Evolutionary conservation across 64 coral and sea anemone genomes (phyloP).

Genomic region (Trachythela sp.): DNA sequence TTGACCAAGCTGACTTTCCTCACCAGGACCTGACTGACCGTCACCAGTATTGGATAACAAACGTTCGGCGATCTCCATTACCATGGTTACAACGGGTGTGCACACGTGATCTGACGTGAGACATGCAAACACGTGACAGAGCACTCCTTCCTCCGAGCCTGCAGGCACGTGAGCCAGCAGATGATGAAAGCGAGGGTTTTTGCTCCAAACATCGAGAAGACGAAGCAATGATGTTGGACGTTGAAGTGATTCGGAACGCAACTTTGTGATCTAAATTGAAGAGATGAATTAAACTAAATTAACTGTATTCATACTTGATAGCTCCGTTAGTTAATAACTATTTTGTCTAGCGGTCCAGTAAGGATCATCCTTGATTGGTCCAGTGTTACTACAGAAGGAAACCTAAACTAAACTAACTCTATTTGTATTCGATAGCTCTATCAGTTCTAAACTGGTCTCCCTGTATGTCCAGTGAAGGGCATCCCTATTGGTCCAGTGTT

Average conservation of each 20-base stretch:
- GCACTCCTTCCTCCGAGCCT: slow-evolving; percentile 48
- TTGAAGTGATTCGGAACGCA: slow-evolving; percentile 66
- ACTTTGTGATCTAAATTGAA: slow-evolving; percentile 62
- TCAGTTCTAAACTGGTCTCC: no score
- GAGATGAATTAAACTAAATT: background rate
- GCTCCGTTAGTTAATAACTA: no score
- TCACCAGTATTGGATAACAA: slow-evolving; percentile 28
- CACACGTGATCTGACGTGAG: slow-evolving; percentile 52
- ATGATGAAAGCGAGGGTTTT: slow-evolving; percentile 58
- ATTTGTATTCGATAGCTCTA: no score
- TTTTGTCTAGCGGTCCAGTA: no score
- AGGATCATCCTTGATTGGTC: no score
- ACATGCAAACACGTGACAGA: slow-evolving; percentile 64
- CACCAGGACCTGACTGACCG: background rate
- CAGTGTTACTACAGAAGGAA: no score
- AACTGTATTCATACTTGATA: no score
- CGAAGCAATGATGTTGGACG: slow-evolving; percentile 75
- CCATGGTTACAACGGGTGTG: slow-evolving; percentile 64
- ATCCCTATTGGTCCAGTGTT: no score
- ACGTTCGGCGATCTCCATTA: slow-evolving; percentile 92
- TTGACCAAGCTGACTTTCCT: slow-evolving; percentile 30
- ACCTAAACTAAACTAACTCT: no score
- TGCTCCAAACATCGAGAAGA: slow-evolving; percentile 64
- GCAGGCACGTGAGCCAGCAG: slow-evolving; percentile 50
- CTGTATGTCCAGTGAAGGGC: no score